Conservation (phyloP, 2,113 vertebrate genomes). For the Scartelaos histophorus region DNA sequence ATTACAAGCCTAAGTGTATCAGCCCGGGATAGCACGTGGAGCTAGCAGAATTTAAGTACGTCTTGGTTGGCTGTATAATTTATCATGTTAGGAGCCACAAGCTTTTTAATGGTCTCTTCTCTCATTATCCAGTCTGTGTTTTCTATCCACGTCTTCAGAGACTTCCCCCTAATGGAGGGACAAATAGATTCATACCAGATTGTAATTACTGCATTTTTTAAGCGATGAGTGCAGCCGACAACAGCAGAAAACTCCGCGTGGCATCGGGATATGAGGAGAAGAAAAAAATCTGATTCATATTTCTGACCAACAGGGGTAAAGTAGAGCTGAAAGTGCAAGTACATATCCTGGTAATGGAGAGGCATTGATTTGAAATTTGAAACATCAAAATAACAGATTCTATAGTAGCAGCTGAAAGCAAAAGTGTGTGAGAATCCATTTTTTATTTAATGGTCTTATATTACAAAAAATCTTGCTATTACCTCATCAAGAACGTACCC, state of each 20-base stretch:
- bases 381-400: no score
- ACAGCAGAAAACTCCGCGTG: conserved; percentile 12
- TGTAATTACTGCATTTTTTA: conserved; percentile 63
- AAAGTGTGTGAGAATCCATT: no score
- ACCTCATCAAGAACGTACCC: no score
- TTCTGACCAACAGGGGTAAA: no score
- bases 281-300: neutral
- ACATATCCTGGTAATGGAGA: no score
- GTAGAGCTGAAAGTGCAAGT: no score
- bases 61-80: conserved; percentile 70
- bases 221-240: conserved; percentile 38
- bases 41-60: conserved; percentile 62
- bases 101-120: conserved; percentile 69
- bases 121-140: conserved; percentile 71
- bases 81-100: conserved; percentile 62
- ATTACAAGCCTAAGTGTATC: conserved; percentile 70
- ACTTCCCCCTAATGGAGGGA: conserved; percentile 64
- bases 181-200: conserved; percentile 69
- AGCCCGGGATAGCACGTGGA: conserved; percentile 50
- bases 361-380: no score
- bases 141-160: conserved; percentile 54
- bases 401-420: no score
- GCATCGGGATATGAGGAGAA: conserved; percentile 12
- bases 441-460: no score
- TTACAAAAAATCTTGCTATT: no score